These are phyloP conservation scores for Flabesymbios commensalis DNA, from an alignment of 2,888 invertebrate species.

Conservation along the genomic window DNA sequence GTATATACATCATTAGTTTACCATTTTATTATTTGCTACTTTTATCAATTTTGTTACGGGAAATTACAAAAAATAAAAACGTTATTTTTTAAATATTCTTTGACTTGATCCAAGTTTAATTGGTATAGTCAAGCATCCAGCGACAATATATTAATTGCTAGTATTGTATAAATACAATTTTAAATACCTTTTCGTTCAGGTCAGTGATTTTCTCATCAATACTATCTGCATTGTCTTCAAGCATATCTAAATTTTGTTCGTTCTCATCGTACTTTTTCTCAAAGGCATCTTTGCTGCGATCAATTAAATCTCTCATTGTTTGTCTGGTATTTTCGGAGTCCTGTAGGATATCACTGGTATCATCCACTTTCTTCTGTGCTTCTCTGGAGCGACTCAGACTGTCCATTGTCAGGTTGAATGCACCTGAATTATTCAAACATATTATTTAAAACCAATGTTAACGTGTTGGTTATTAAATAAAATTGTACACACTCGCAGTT, in stretches of 20 bases:
- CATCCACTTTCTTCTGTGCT: slow-evolving; percentile 63
- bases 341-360: slow-evolving; percentile 58
- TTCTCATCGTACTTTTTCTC: slow-evolving; percentile 74
- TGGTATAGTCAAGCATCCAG: too few species aligned
- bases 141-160: too few species aligned
- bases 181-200: slow-evolving; percentile 82
- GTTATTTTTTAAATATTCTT: too few species aligned
- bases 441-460: too few species aligned
- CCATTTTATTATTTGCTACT: too few species aligned
- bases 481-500: too few species aligned
- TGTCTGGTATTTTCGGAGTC: slow-evolving; percentile 60
- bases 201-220: slow-evolving; percentile 79
- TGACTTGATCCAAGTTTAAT: too few species aligned
- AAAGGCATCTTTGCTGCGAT: slow-evolving; percentile 67
- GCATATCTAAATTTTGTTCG: slow-evolving; percentile 71
- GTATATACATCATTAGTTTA: too few species aligned
- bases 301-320: slow-evolving; percentile 45
- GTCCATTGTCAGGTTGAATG: slow-evolving; percentile 86
- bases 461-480: too few species aligned
- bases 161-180: too few species aligned
- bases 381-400: slow-evolving; percentile 68
- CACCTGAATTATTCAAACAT: slow-evolving; percentile 64
- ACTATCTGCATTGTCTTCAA: slow-evolving; percentile 70
- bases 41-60: too few species aligned
- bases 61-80: too few species aligned